Evolutionary conservation across 2,113 vertebrate genomes (phyloP), one percentile per base, ranked within the genome.

Genomic region (Pedetes capensis): DNA sequence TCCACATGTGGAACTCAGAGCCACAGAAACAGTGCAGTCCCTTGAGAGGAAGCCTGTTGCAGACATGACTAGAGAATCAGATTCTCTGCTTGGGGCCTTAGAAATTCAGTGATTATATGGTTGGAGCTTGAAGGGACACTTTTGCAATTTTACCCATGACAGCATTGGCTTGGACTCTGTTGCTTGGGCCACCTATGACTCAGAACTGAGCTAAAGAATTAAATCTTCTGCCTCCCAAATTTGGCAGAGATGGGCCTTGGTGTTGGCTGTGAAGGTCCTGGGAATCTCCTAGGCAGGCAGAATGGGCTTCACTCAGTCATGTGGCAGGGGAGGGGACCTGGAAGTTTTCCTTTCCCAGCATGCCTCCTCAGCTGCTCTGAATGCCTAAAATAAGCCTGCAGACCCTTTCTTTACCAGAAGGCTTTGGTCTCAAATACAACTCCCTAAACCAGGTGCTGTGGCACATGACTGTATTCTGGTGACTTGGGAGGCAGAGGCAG

Each of bases 101-200:
- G 95, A 94, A 95, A 97, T 89, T 97, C 91, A 94, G 76, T 85
- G 93, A 91, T 91, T 89, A 94, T 96, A 91, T 47, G 85, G 57
- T 71, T 32, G 68, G 37, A 96, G 95, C 93, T 97, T 79, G 66
- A 87, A 68, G 96, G 69, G 89, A 96, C 80, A 68, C 27, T 93
- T 97, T 94, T 97, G 95, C 95, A 95, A 82, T 96, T 97, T 97
- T 80, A 96, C 0, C 94, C 90, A 91, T 94, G 96, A 96, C 80
- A 96, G 92, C 94, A 95, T 94, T 97, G 97, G 93, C 93, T 96
- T 96, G 88, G 93, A 84, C 95, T 97, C 97, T 96, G 94, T 96
- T 59, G 64, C 97, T 97, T 97, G 85, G 96, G 96, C 71, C 87
- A 96, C 96, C 75, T 97, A 93, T 98, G 97, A 97, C 96, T 98